Conservation (phyloP, 2,888 invertebrate genomes). For the Andrena chrysosceles region DNA sequence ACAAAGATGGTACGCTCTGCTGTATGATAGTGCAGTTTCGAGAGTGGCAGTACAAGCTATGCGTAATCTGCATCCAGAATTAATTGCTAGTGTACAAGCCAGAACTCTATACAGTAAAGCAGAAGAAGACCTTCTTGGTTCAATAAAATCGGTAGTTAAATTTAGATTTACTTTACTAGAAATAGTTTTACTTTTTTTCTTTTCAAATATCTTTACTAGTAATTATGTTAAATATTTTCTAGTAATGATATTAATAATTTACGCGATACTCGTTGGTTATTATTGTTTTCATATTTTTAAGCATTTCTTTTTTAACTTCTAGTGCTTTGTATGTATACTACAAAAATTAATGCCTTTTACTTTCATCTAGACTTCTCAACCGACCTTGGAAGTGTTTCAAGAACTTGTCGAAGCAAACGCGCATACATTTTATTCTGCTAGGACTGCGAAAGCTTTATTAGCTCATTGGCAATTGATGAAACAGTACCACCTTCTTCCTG, state of each 20-base stretch:
- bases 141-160: slow-evolving; percentile 90
- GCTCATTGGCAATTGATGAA: slow-evolving; percentile 97
- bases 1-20: slow-evolving; percentile 97
- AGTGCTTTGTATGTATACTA: neutral
- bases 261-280: neutral
- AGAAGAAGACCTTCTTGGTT: slow-evolving; percentile 95
- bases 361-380: slow-evolving; percentile 88
- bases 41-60: slow-evolving; percentile 96
- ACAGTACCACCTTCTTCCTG: slow-evolving; percentile 95
- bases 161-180: neutral
- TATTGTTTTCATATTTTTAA: neutral
- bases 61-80: slow-evolving; percentile 96
- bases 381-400: slow-evolving; percentile 92
- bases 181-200: neutral
- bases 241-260: neutral
- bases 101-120: slow-evolving; percentile 95
- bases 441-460: slow-evolving; percentile 94
- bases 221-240: neutral
- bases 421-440: slow-evolving; percentile 93
- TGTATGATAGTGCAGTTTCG: slow-evolving; percentile 98
- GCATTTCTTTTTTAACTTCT: neutral
- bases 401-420: slow-evolving; percentile 93
- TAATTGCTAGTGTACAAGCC: slow-evolving; percentile 94
- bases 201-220: neutral
- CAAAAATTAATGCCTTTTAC: neutral